Percentiles rank a stretch among this genome's conserved stretches.
These are phyloP conservation scores for Chelonus formosanus DNA, from an alignment of 2,888 invertebrate species.

Conservation along the genomic window DNA sequence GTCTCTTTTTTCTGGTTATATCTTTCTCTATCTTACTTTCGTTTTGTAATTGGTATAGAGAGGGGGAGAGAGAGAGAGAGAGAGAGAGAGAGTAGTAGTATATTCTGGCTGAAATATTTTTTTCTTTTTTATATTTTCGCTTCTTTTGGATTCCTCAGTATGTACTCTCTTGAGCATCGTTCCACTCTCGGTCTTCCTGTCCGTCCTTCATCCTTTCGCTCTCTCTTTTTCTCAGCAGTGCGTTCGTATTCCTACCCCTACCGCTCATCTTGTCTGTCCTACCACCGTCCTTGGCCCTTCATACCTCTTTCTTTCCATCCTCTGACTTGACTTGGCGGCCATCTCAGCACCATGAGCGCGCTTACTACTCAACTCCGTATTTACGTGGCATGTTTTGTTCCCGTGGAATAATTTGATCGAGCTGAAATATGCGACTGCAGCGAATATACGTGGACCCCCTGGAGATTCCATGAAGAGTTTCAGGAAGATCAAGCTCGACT, in stretches of 20 bases:
- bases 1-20: constrained; percentile 1
- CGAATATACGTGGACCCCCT: constrained; percentile 43
- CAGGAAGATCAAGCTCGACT: not conserved
- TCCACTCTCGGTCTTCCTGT: constrained; percentile 30
- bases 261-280: constrained; percentile 32
- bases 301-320: constrained; percentile 24
- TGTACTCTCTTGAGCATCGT: not conserved
- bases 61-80: too few relatives aligned
- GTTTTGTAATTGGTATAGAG: too few relatives aligned
- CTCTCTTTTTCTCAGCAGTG: constrained; percentile 20
- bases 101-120: constrained; percentile 18
- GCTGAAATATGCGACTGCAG: constrained; percentile 53
- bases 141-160: constrained; percentile 30
- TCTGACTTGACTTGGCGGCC: constrained; percentile 24
- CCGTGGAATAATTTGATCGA: constrained; percentile 53
- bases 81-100: too few relatives aligned
- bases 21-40: constrained; percentile 13
- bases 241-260: constrained; percentile 31
- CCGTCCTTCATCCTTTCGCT: constrained; percentile 35
- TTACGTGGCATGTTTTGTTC: constrained; percentile 50
- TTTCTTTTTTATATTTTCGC: constrained; percentile 31
- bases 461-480: constrained; percentile 37
- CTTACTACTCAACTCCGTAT: constrained; percentile 35
- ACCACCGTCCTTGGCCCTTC: constrained; percentile 40
- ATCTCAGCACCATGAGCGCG: constrained; percentile 23